These are phyloP conservation scores for Silurus lanzhouensis DNA, from an alignment of 2,797 vertebrate genomes.

Conservation along the genomic window DNA sequence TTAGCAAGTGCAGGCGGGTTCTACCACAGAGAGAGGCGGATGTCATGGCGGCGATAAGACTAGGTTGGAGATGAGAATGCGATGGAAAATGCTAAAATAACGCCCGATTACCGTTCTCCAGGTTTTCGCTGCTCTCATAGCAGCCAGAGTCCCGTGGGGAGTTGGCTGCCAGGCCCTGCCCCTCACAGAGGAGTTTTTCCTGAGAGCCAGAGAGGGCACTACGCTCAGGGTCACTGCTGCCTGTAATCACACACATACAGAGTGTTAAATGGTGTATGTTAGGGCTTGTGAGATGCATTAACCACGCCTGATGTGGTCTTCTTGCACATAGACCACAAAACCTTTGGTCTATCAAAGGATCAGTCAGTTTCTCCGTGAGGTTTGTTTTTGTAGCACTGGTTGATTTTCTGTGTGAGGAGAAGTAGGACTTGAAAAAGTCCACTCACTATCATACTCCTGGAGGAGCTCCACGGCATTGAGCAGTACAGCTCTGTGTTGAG, in stretches of 20 bases:
- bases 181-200: constrained; percentile 92
- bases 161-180: constrained; percentile 82
- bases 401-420: too few relatives aligned
- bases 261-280: background rate
- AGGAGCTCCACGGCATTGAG: constrained; percentile 94
- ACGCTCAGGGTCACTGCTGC: constrained; percentile 90
- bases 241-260: constrained; percentile 65
- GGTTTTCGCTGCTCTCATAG: constrained; percentile 97
- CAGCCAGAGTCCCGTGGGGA: constrained; percentile 97
- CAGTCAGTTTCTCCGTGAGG: too few relatives aligned
- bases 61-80: constrained; percentile 50
- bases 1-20: constrained; percentile 64
- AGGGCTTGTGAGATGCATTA: background rate
- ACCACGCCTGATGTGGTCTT: background rate
- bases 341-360: background rate
- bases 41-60: constrained; percentile 53
- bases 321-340: background rate
- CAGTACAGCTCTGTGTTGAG: constrained; percentile 92
- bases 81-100: constrained; percentile 57
- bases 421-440: background rate
- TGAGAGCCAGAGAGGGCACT: constrained; percentile 87
- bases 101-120: constrained; percentile 91
- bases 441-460: constrained; percentile 96
- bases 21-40: constrained; percentile 47
- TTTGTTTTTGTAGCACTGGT: too few relatives aligned